Conservation (phyloP, 2,888 invertebrate genomes). For the Drosophila algonquin region DNA sequence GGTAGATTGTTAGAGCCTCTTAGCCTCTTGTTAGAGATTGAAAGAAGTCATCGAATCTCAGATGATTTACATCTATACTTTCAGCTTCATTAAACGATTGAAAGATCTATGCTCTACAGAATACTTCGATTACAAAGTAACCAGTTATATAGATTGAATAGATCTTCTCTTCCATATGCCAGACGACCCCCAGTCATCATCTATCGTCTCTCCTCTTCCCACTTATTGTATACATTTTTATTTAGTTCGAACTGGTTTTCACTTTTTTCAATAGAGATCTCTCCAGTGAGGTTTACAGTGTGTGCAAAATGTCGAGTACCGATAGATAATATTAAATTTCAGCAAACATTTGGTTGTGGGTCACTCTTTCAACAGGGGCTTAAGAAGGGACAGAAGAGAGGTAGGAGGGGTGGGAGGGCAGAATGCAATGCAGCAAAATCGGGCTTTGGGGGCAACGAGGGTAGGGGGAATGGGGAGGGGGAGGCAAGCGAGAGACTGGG, state of each 20-base stretch:
- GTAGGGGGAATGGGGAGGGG: not conserved
- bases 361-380: conserved; percentile 43
- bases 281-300: not conserved
- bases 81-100: no score
- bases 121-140: no score
- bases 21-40: no score
- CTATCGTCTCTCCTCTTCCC: not conserved
- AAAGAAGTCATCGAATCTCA: no score
- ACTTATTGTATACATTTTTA: conserved; percentile 19
- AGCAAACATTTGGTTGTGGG: conserved; percentile 57
- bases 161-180: not conserved
- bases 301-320: conserved; percentile 14
- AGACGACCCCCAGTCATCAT: not conserved
- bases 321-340: conserved; percentile 40
- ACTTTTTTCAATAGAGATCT: not conserved
- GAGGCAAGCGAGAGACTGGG: conserved; percentile 31
- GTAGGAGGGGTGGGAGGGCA: not conserved
- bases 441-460: not conserved
- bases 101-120: no score
- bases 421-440: not conserved
- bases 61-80: no score
- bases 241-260: conserved; percentile 29
- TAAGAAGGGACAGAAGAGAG: not conserved
- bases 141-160: not conserved
- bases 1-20: no score